Evolutionary conservation across 2,113 vertebrate genomes (phyloP).

Genomic region (Sylvia atricapilla): DNA sequence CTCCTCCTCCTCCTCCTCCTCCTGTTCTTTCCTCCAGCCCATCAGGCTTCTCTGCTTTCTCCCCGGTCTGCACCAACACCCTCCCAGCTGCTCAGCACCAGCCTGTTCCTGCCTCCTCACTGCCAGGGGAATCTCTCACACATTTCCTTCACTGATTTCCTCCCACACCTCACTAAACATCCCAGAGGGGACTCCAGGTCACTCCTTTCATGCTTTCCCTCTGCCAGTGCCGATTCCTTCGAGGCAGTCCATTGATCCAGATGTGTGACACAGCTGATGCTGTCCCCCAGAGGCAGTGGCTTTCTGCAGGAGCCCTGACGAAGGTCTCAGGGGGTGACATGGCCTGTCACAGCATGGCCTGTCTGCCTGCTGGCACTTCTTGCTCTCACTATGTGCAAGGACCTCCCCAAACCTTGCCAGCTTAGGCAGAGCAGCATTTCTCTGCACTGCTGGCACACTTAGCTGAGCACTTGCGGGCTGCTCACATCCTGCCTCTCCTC

Average conservation of each 20-base stretch:
- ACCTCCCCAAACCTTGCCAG: neutral
- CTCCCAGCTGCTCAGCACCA: neutral
- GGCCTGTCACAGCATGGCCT: neutral
- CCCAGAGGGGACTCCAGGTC: neutral
- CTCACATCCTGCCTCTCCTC: neutral
- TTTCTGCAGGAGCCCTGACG: neutral
- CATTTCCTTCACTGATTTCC: neutral
- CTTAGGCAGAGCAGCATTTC: neutral
- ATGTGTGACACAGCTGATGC: neutral
- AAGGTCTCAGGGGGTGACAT: neutral
- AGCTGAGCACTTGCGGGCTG: neutral
- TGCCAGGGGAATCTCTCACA: neutral
- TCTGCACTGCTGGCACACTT: neutral
- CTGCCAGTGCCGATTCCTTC: neutral
- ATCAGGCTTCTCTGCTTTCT: neutral
- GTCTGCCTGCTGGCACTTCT: neutral
- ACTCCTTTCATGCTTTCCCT: neutral
- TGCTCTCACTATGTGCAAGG: neutral
- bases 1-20: neutral
- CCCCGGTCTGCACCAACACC: neutral
- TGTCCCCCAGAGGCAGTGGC: neutral
- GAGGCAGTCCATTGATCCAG: accelerated
- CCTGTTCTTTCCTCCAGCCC: neutral
- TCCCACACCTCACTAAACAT: neutral
- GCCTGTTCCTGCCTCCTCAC: neutral